These are phyloP conservation scores for Sicus ferrugineus DNA, from an alignment of 2,888 invertebrate species.

Conservation along the genomic window DNA sequence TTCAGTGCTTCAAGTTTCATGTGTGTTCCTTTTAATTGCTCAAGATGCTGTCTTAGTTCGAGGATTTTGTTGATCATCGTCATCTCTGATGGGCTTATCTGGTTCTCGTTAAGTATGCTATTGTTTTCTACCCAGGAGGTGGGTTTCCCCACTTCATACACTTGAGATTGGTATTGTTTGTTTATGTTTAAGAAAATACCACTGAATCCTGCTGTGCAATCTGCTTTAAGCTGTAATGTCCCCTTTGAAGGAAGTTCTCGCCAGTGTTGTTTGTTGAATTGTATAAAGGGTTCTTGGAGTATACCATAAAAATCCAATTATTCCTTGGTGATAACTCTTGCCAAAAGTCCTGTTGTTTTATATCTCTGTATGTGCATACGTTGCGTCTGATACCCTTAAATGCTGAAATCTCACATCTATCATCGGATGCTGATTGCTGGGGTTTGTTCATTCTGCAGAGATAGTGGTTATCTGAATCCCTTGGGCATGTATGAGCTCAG, in stretches of 20 bases:
- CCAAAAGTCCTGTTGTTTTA: neutral
- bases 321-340: neutral
- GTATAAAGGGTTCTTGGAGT: no score
- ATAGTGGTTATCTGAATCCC: neutral
- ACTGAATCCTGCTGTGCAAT: neutral
- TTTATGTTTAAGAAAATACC: neutral
- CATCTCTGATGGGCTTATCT: neutral
- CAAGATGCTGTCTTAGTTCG: neutral
- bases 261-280: neutral
- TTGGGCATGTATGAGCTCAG: neutral
- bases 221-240: neutral
- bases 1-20: no score
- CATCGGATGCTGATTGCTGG: no score
- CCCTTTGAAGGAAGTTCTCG: conserved; percentile 4
- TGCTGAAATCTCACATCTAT: no score
- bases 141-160: no score
- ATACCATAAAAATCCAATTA: neutral
- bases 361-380: neutral
- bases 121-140: no score
- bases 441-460: no score
- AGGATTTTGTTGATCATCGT: conserved; percentile 4
- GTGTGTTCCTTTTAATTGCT: neutral
- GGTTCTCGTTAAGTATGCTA: neutral
- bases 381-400: neutral
- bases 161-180: no score